Percentiles rank a stretch among this genome's conserved stretches.
phyloP scores from a whole-genome alignment of 2,113 vertebrate genomes.

The Oreocharis arfaki region DNA sequence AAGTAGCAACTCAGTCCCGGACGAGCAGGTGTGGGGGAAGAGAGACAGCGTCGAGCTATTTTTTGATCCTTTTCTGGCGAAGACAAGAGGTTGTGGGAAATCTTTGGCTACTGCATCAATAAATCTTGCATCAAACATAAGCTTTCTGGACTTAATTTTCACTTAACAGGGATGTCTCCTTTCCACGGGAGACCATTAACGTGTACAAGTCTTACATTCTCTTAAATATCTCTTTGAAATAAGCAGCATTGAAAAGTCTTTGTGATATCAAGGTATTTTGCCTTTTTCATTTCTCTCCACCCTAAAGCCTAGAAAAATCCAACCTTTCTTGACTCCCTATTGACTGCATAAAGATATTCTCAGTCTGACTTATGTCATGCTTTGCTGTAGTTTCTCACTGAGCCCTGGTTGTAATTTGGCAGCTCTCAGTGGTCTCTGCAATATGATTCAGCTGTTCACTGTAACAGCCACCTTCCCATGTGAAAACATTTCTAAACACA shows the following conservation, averaged over 20 bases:
- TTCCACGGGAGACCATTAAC: not conserved
- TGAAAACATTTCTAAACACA: not conserved
- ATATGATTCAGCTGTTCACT: not conserved
- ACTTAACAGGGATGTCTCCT: not conserved
- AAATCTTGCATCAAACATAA: not conserved
- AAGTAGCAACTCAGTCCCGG: accelerated
- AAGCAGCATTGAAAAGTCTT: not conserved
- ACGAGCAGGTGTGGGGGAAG: not conserved
- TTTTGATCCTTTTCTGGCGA: not conserved
- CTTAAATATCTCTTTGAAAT: not conserved
- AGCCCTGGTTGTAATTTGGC: not conserved
- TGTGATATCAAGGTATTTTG: not conserved
- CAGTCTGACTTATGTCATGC: not conserved
- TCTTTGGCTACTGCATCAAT: not conserved
- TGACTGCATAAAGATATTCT: not conserved
- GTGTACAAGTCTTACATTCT: not conserved
- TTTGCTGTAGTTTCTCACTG: not conserved
- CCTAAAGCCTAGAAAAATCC: not conserved
- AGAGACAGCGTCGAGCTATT: not conserved
- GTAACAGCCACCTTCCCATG: not conserved
- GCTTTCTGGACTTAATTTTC: not conserved
- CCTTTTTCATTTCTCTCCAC: not conserved
- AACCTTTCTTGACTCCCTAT: not conserved
- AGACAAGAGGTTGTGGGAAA: not conserved
- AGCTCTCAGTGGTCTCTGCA: not conserved